phyloP scores from a whole-genome alignment of 1,140 invertebrate species.

The Eubasilissa regina region DNA sequence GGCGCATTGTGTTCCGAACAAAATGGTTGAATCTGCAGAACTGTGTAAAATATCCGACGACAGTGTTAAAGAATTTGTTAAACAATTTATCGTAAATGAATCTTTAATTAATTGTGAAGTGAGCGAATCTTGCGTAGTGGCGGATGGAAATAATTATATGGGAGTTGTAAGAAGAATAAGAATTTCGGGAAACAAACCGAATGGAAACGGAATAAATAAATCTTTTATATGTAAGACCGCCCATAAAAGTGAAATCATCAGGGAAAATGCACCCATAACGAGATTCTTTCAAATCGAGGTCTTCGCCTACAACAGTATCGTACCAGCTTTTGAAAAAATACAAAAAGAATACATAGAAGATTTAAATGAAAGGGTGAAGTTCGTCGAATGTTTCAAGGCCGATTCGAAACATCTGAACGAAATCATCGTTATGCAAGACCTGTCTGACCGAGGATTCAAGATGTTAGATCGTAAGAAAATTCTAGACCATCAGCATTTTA shows the following conservation, averaged over 20 bases:
- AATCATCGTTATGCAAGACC: conserved; percentile 43
- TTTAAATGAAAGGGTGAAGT: conserved; percentile 5
- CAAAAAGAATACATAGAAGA: conserved; percentile 5
- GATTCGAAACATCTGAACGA: conserved; percentile 3
- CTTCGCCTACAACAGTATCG: conserved; percentile 21
- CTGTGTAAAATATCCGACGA: conserved; percentile 12
- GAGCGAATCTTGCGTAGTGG: not conserved
- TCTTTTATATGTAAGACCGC: conserved; percentile 28
- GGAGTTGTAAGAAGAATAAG: conserved; percentile 7
- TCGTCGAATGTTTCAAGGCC: conserved; percentile 28
- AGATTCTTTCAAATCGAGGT: conserved; percentile 23
- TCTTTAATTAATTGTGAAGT: not conserved
- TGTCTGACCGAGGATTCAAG: conserved; percentile 16
- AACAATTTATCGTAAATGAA: conserved; percentile 6
- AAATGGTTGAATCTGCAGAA: not conserved
- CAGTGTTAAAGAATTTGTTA: not conserved
- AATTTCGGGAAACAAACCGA: conserved; percentile 10
- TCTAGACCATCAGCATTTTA: conserved; percentile 32
- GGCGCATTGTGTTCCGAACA: not conserved
- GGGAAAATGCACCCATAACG: conserved; percentile 5
- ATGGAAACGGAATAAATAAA: conserved; percentile 13
- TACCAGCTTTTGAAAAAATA: not conserved
- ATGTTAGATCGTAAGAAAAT: conserved; percentile 10
- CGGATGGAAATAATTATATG: conserved; percentile 37
- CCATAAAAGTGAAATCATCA: not conserved